A percentile compares a stretch with the other conserved stretches of the same genome.
Conservation (phyloP, 2,797 vertebrate species). For the Pantherophis vulpinus region DNA sequence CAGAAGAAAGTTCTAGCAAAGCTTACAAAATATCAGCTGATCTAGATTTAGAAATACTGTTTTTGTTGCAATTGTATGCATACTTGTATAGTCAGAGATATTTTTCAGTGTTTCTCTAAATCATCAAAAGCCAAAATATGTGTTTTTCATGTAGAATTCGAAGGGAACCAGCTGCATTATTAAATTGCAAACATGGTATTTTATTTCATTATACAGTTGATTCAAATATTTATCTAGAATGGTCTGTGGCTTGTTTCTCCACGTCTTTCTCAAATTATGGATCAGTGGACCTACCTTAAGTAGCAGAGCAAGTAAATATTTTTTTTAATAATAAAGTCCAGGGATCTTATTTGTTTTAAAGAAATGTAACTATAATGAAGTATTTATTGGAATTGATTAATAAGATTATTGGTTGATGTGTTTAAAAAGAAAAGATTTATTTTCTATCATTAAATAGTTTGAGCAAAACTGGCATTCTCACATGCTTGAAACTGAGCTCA, state of each 20-base stretch:
- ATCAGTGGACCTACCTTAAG: conserved; percentile 7
- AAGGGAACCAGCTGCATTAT: conserved; percentile 35
- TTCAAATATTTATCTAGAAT: conserved; percentile 35
- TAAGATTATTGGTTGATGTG: conserved; percentile 19
- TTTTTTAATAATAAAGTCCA: conserved; percentile 7
- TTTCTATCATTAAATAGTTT: background rate
- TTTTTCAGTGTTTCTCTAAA: conserved; percentile 8
- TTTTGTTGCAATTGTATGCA: background rate
- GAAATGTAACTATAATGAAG: conserved; percentile 27
- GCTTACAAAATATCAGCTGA: background rate
- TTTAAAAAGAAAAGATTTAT: background rate
- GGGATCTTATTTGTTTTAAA: conserved; percentile 39
- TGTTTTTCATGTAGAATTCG: conserved; percentile 25
- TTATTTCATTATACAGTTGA: conserved; percentile 40
- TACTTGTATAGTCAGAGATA: background rate
- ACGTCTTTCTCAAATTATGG: conserved; percentile 27
- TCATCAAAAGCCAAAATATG: conserved; percentile 30
- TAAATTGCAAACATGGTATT: conserved; percentile 38
- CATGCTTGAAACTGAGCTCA: background rate
- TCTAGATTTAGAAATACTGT: background rate
- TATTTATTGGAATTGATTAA: background rate
- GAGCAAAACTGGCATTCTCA: background rate
- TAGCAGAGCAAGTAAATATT: conserved; percentile 35
- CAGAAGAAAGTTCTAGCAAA: background rate
- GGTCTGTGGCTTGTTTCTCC: conserved; percentile 37